Conservation (phyloP, 1,140 invertebrate genomes). For the Monomorium pharaonis region DNA sequence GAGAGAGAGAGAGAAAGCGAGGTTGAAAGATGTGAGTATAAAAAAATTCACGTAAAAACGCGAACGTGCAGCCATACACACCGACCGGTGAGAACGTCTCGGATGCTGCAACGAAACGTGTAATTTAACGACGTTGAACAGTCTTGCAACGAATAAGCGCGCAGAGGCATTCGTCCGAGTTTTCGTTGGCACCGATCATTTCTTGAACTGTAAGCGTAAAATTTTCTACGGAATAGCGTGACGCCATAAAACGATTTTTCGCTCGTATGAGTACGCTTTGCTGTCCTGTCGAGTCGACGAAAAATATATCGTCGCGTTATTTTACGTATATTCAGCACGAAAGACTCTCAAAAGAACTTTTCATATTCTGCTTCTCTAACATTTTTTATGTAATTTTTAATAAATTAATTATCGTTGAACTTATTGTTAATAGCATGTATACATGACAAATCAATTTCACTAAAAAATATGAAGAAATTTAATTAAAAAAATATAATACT, state of each 20-base stretch:
- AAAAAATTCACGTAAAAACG: conserved; percentile 2
- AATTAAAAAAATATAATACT: not conserved
- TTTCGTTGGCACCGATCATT: conserved; percentile 21
- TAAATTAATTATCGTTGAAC: not conserved
- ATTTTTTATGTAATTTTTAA: not conserved
- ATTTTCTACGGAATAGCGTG: conserved; percentile 1
- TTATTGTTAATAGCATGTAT: not conserved
- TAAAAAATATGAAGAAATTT: not conserved
- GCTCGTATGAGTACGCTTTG: not conserved
- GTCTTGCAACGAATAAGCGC: not conserved
- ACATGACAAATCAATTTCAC: not conserved
- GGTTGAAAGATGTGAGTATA: not conserved
- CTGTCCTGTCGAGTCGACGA: not conserved
- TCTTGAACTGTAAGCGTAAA: not conserved
- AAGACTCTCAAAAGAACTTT: not conserved
- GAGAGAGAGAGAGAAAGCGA: not conserved
- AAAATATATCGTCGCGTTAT: not conserved
- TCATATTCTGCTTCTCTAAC: not conserved
- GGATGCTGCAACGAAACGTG: conserved; percentile 1
- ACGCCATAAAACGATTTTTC: conserved; percentile 22
- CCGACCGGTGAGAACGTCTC: not conserved
- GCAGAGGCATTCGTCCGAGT: not conserved
- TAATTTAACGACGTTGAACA: conserved; percentile 18
- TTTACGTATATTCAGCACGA: not conserved
- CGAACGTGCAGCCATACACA: not conserved